These are phyloP conservation scores for Eudasyphora cyanicolor DNA, from an alignment of 2,888 invertebrate species.

Conservation along the genomic window DNA sequence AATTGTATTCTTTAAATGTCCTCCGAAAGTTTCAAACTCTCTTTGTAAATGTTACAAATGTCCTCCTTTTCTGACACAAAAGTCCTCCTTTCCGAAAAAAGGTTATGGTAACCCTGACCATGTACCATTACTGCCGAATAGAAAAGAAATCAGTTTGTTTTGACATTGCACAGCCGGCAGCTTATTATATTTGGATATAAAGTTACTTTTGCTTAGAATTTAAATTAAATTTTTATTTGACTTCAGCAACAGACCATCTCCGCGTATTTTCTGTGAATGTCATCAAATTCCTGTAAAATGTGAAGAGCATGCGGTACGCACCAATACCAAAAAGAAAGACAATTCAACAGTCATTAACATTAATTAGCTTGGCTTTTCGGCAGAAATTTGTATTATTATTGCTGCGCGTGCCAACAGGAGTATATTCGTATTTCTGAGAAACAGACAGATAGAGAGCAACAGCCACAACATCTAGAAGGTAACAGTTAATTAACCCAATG, in stretches of 20 bases:
- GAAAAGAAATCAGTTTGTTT: neutral
- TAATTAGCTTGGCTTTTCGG: neutral
- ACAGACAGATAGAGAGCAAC: neutral
- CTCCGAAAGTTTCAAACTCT: too few species aligned
- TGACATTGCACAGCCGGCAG: neutral
- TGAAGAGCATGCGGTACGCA: neutral
- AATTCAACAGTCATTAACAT: neutral
- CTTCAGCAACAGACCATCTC: neutral
- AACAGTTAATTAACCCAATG: constrained; percentile 5
- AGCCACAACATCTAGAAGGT: neutral
- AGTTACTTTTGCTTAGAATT: neutral
- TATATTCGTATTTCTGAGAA: too few species aligned
- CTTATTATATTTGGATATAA: neutral
- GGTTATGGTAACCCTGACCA: too few species aligned
- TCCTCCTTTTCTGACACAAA: too few species aligned
- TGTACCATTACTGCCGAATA: too few species aligned
- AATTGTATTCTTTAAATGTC: too few species aligned
- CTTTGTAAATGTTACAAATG: too few species aligned
- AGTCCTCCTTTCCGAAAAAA: too few species aligned
- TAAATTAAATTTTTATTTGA: constrained; percentile 1
- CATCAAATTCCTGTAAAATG: neutral
- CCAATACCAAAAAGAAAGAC: too few species aligned
- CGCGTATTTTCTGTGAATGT: neutral
- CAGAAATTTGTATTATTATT: too few species aligned
- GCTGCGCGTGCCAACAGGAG: neutral